phyloP scores from a whole-genome alignment of 2,113 vertebrate genomes.

The Neolamprologus sp. region DNA sequence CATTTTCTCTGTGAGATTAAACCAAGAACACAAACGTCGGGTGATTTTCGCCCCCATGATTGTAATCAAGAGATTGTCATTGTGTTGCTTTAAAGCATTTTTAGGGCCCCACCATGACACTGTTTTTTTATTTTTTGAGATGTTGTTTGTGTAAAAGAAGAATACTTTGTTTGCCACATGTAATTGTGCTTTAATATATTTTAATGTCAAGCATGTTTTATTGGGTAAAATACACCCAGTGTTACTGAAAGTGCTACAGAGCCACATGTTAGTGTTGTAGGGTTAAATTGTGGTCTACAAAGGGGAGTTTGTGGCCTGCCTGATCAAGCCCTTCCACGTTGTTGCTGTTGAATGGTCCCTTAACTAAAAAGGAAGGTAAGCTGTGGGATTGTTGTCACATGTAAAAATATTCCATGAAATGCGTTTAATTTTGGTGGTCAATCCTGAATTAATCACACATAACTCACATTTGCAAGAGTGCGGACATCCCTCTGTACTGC shows the following conservation, averaged over 20 bases:
- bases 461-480: background rate
- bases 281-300: background rate
- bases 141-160: background rate
- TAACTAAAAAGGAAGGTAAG: background rate
- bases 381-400: background rate
- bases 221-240: background rate
- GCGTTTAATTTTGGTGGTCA: background rate
- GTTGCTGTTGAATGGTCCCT: background rate
- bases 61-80: background rate
- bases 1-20: background rate
- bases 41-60: accelerated
- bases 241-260: background rate
- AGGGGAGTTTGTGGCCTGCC: background rate
- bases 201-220: background rate
- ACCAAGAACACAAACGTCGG: background rate
- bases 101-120: background rate
- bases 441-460: background rate
- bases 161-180: background rate
- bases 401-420: background rate
- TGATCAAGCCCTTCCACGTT: background rate
- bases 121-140: background rate
- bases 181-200: background rate
- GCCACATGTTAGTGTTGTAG: background rate
- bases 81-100: background rate
- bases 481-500: background rate